phyloP scores from a whole-genome alignment of 2,888 invertebrate species.

The Tipula confusa region DNA sequence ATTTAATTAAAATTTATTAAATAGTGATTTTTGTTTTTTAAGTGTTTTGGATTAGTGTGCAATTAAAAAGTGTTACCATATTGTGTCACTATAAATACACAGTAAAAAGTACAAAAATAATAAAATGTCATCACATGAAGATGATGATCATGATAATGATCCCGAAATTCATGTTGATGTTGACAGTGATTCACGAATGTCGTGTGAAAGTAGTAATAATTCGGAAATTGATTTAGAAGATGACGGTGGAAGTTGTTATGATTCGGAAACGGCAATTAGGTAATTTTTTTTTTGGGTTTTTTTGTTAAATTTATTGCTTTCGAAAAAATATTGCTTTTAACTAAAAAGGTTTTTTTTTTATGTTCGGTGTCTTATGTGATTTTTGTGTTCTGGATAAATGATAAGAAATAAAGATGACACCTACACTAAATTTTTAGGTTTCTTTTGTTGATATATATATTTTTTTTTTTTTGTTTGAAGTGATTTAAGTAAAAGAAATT shows the following conservation, averaged over 20 bases:
- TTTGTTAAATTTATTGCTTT: not conserved
- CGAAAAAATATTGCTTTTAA: not conserved
- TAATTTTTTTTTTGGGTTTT: constrained; percentile 37
- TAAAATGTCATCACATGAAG: constrained; percentile 48
- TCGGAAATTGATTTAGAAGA: constrained; percentile 51
- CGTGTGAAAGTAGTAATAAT: constrained; percentile 44
- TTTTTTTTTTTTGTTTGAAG: too few relatives aligned
- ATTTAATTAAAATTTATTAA: not conserved
- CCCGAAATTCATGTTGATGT: constrained; percentile 49
- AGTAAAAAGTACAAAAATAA: not conserved
- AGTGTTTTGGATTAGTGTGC: not conserved
- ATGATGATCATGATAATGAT: constrained; percentile 47
- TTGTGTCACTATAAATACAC: not conserved
- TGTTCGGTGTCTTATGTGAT: not conserved
- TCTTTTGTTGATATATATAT: not conserved
- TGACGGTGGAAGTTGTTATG: constrained; percentile 48
- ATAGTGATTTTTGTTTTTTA: not conserved
- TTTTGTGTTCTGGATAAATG: not conserved
- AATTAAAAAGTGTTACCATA: not conserved
- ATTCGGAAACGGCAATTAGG: constrained; percentile 49
- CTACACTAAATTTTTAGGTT: not conserved
- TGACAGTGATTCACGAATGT: constrained; percentile 49
- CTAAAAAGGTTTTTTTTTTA: not conserved
- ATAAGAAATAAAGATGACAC: constrained; percentile 12
- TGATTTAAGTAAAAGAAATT: constrained; percentile 4